Evolutionary conservation across 2,888 invertebrate species (phyloP).

Genomic region (Nematopogon swammerdamellus): DNA sequence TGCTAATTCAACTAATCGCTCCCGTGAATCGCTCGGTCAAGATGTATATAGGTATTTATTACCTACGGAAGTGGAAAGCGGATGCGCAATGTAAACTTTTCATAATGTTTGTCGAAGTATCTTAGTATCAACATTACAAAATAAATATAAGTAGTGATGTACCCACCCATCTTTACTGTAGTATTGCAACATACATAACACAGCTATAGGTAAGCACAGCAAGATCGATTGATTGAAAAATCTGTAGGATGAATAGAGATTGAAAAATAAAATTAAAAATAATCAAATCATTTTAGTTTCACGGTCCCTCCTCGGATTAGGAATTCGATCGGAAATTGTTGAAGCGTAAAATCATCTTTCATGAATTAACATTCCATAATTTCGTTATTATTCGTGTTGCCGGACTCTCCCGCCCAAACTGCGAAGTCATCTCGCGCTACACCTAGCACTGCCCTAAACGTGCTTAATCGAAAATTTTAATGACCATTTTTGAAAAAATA

Average conservation of each 20-base stretch:
- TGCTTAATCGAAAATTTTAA: conserved; percentile 57
- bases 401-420: neutral
- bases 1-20: too few relatives aligned
- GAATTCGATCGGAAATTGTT: neutral
- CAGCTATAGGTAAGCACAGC: too few relatives aligned
- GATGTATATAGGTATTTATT: too few relatives aligned
- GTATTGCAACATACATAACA: too few relatives aligned
- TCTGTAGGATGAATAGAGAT: neutral
- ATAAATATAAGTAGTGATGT: too few relatives aligned
- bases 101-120: too few relatives aligned
- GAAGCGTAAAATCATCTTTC: neutral
- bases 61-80: too few relatives aligned
- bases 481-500: conserved; percentile 56
- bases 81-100: too few relatives aligned
- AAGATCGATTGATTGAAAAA: too few relatives aligned
- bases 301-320: neutral
- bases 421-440: conserved; percentile 29
- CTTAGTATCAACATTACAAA: too few relatives aligned
- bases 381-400: neutral
- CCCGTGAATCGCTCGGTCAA: too few relatives aligned
- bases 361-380: neutral
- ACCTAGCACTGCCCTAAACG: conserved; percentile 41
- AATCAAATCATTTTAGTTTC: neutral
- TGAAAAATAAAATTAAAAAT: neutral
- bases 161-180: too few relatives aligned